These are phyloP conservation scores for Euleptes europaea DNA, from an alignment of 2,113 vertebrate species.

Conservation along the genomic window DNA sequence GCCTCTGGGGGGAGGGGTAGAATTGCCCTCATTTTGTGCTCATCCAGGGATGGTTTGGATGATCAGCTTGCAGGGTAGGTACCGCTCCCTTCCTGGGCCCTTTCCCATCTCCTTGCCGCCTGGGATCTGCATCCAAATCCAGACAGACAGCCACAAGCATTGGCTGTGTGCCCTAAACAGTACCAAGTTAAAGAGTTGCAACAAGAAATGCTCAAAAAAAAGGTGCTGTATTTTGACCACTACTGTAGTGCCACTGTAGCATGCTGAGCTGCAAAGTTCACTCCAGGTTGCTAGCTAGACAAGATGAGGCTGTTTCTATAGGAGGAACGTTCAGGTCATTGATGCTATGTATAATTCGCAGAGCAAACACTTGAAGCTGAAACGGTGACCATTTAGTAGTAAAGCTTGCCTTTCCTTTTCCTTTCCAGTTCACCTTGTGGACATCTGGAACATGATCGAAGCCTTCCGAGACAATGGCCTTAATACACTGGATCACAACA, in stretches of 20 bases:
- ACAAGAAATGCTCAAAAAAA: background rate
- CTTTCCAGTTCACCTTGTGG: conserved; percentile 90
- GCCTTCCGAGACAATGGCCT: conserved; percentile 97
- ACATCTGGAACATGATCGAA: conserved; percentile 99
- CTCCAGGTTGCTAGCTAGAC: background rate
- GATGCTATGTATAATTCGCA: background rate
- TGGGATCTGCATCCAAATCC: background rate
- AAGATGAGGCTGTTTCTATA: background rate
- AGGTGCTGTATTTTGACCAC: background rate
- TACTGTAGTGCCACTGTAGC: background rate
- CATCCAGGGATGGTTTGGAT: background rate
- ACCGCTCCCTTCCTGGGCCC: too few relatives aligned
- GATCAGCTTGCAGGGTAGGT: too few relatives aligned
- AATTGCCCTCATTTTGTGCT: background rate
- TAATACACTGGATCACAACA: conserved; percentile 89
- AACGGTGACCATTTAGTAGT: background rate
- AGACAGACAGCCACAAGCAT: background rate
- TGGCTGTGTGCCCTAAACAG: background rate
- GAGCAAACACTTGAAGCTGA: background rate
- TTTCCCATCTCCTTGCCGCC: too few relatives aligned
- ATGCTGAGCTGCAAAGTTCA: background rate
- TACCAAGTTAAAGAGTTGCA: background rate
- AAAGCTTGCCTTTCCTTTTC: conserved; percentile 4
- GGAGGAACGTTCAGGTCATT: background rate
- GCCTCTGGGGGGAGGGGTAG: background rate